phyloP scores from a whole-genome alignment of 1,140 invertebrate species.

The Scaptomyza pallida region DNA sequence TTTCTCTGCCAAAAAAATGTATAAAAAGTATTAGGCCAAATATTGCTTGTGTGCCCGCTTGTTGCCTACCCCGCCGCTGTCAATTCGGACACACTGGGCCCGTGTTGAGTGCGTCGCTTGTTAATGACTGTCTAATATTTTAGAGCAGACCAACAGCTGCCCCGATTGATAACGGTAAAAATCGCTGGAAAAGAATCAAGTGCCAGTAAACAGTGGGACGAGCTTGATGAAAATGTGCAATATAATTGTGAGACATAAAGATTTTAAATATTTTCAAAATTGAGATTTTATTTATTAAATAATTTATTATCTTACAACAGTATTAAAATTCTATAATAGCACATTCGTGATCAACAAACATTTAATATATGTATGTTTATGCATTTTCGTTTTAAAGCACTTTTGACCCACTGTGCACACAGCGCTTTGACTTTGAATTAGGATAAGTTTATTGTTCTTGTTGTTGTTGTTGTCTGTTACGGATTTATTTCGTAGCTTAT shows the following conservation, averaged over 20 bases:
- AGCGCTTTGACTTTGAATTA: conserved; percentile 1
- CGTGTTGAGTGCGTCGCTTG: conserved; percentile 32
- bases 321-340: too few relatives aligned
- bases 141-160: conserved; percentile 59
- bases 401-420: conserved; percentile 21
- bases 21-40: not conserved
- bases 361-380: too few relatives aligned
- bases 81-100: conserved; percentile 26
- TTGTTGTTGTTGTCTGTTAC: conserved; percentile 18
- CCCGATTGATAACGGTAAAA: conserved; percentile 64
- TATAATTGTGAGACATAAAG: not conserved
- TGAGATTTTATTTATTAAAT: too few relatives aligned
- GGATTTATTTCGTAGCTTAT: conserved; percentile 52
- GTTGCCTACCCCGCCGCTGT: not conserved
- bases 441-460: too few relatives aligned
- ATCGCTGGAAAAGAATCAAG: conserved; percentile 27
- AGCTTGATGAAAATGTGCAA: not conserved
- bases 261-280: too few relatives aligned
- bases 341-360: too few relatives aligned
- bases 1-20: not conserved
- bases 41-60: not conserved
- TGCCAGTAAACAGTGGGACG: conserved; percentile 20
- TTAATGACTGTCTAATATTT: conserved; percentile 76
- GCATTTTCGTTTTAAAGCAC: not conserved
- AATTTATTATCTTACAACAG: too few relatives aligned